Conservation (phyloP, 2,888 invertebrate species). For the Galerucella nymphaeae region DNA sequence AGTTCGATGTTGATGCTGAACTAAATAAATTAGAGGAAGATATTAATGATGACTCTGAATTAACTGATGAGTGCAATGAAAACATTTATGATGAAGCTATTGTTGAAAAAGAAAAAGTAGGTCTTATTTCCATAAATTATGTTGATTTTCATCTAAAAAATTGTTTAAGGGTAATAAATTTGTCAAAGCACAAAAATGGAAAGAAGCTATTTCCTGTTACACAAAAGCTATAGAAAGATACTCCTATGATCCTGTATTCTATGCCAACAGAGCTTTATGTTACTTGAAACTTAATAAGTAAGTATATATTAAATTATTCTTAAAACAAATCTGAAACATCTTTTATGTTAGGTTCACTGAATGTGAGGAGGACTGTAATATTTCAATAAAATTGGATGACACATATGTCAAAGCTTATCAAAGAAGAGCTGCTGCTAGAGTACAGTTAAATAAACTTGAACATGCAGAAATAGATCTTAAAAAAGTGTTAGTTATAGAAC, state of each 20-base stretch:
- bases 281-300: conserved; percentile 84
- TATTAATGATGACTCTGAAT: conserved; percentile 65
- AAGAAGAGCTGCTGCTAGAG: conserved; percentile 81
- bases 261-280: conserved; percentile 90
- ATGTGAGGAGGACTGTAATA: conserved; percentile 84
- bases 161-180: conserved; percentile 79
- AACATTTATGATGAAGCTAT: conserved; percentile 72
- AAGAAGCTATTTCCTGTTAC: conserved; percentile 88
- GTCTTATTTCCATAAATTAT: neutral
- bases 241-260: conserved; percentile 82
- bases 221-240: conserved; percentile 87
- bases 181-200: conserved; percentile 83
- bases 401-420: conserved; percentile 87
- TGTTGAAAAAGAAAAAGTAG: conserved; percentile 77
- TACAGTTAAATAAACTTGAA: conserved; percentile 75
- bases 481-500: conserved; percentile 79
- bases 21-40: conserved; percentile 73
- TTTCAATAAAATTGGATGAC: conserved; percentile 81
- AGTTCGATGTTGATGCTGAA: conserved; percentile 80
- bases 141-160: neutral
- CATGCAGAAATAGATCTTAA: conserved; percentile 79
- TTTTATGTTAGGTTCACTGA: conserved; percentile 69
- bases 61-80: conserved; percentile 69
- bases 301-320: conserved; percentile 51
- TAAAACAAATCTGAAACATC: neutral